Evolutionary conservation across 2,113 vertebrate species (phyloP).

Genomic region (Pseudopipra pipra): DNA sequence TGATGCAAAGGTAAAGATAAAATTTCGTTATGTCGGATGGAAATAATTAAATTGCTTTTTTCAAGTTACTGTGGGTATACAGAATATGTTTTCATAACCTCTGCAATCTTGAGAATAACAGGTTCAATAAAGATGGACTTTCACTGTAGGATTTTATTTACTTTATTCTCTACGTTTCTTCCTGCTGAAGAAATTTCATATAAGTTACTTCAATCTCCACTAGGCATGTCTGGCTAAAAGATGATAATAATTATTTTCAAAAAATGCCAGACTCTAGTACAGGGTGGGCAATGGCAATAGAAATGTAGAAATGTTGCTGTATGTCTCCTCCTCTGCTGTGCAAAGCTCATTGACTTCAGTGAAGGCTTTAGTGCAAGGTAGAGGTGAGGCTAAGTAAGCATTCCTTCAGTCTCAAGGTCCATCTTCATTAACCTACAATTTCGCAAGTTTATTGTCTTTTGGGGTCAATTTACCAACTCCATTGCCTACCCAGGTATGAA

Average conservation of each 20-base stretch:
- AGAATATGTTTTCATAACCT: background rate
- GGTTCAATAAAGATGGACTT: background rate
- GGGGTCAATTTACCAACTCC: background rate
- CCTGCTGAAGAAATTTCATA: background rate
- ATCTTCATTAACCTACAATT: background rate
- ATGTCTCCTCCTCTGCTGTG: background rate
- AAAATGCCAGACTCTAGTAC: background rate
- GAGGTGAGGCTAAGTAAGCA: background rate
- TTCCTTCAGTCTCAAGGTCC: background rate
- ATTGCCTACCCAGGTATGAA: background rate
- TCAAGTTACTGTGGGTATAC: background rate
- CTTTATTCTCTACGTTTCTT: background rate
- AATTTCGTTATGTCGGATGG: background rate
- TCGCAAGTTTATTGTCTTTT: background rate
- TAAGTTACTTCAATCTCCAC: background rate
- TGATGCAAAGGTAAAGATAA: background rate
- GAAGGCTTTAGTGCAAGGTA: background rate
- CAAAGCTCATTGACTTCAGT: rapidly evolving
- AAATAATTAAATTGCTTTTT: constrained; percentile 13
- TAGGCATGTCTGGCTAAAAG: background rate
- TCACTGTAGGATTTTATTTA: background rate
- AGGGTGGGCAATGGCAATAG: background rate
- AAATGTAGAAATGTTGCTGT: background rate
- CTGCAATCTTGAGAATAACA: background rate
- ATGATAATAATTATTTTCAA: background rate